Evolutionary conservation across 2,888 invertebrate genomes (phyloP), one percentile per base, ranked within the genome.

Genomic region (Dichetophora obliterata): DNA sequence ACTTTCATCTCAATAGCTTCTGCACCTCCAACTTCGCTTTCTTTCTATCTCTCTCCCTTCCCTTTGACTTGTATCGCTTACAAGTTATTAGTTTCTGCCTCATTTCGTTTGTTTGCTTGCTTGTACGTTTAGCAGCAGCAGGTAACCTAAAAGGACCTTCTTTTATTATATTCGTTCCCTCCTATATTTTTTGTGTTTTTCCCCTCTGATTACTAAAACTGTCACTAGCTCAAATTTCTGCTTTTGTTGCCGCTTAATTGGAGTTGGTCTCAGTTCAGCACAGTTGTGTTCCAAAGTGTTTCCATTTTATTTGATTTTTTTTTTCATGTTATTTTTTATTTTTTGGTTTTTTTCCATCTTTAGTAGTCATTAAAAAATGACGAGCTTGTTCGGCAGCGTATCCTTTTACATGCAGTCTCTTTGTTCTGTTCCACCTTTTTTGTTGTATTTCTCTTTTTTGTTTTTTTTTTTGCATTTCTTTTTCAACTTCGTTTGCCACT

Each of bases 401-500:
- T 76, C 72, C 75, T 76, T 72, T 76, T 72, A 66, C 72, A 66
- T 72, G 57, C 65, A 37, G 37, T 34, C 11, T n/a, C 1, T 66
- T 65, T n/a, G 5, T 19, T 43, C 37, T 19, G 5, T 3, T 22
- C 8, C 16, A 34, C 27, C 27, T 8, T 66, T 43, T 14, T 37
- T 19, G n/a, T n/a, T n/a, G n/a, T n/a, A n/a, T n/a, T n/a, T n/a
- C n/a, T n/a, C n/a, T 11, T 50, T 54, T 50, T 34, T 54, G 34
- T n/a, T 57, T 50, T 19, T 57, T 73, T 65, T 63, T 34, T 5
- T 74, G 61, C 16, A 27, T 37, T 70, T 54, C 43, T 70, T 57
- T 79, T 79, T 77, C 74, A 52, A 75, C 74, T 76, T 77, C 74
- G 74, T 79, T 79, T 74, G 22, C 65, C 77, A 73, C 57, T 27